Base-by-base conservation (phyloP, 1,140 invertebrate species). In the Colletes gigas region DNA sequence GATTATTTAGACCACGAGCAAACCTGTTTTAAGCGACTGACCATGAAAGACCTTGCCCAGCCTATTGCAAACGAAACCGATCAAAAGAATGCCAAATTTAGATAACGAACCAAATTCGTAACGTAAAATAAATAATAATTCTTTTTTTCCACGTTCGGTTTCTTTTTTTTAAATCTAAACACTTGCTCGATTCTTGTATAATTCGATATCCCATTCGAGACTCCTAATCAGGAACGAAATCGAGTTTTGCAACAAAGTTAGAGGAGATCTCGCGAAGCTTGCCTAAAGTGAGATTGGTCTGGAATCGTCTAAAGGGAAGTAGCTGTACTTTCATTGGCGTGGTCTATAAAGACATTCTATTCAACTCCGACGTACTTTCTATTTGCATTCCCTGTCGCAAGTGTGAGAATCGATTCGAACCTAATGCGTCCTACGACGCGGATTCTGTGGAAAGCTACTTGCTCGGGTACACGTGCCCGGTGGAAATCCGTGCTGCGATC, bases 381-480 rank as follows among this genome's bases (percentile, higher is more conserved):
- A 88, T 88, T 84, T 88, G 83, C 86, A 88, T 88, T 88, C 83
- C 76, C 73, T 79, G 83, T 87, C 80, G 71, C 83, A 79, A 84
- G 86, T 88, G 85, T 87, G 86, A 87, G 85, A 87, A 86, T 87
- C 85, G 84, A 87, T 86, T 86, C 74, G 65, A 83, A 76, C 77
- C 67, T 78, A 78, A 85, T 75, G 69, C 83, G 73, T 84, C 78
- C 71, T 65, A 76, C 72, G 77, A 67, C 55, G 83, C 55, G 82
- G 50, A 77, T 68, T 50, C 75, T 50, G 54, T 50, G 69, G 47
- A 63, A 52, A 72, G 68, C 30, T 78, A 52, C 60, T 44, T 57
- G 52, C 73, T 12, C 50, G 14, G 12, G 41, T 30, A 17, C 14
- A 21, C 17, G 39, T 30, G 41, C 21, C 7, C 50, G 30, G 57